phyloP scores from a whole-genome alignment of 2,888 invertebrate species.

The Anagyrus pseudococci region DNA sequence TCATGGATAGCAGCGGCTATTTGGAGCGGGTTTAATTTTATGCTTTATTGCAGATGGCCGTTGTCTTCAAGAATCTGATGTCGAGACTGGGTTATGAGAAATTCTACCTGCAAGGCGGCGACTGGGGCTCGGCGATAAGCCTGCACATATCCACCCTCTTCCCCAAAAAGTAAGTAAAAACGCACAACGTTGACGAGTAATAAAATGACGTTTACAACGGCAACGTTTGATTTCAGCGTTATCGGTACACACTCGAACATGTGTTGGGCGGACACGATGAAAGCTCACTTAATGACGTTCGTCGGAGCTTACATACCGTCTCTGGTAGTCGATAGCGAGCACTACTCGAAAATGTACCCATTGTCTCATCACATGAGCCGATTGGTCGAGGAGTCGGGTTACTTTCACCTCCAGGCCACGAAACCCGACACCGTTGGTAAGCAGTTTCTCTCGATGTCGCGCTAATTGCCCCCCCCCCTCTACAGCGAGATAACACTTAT shows the following conservation, averaged over 20 bases:
- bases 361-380: slow-evolving; percentile 52
- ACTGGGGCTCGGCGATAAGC: slow-evolving; percentile 68
- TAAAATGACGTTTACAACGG: slow-evolving; percentile 4
- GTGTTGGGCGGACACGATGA: slow-evolving; percentile 59
- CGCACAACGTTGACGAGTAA: not conserved
- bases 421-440: slow-evolving; percentile 88
- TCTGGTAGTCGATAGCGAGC: slow-evolving; percentile 65
- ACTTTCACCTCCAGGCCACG: slow-evolving; percentile 81
- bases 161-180: slow-evolving; percentile 62
- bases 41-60: slow-evolving; percentile 52
- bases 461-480: no score
- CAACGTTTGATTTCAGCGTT: slow-evolving; percentile 61
- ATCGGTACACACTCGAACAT: slow-evolving; percentile 73
- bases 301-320: slow-evolving; percentile 68
- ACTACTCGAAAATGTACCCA: slow-evolving; percentile 65
- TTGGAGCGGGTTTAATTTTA: not conserved
- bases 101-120: slow-evolving; percentile 70
- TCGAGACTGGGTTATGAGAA: slow-evolving; percentile 63
- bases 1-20: no score
- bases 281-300: slow-evolving; percentile 53
- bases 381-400: slow-evolving; percentile 63
- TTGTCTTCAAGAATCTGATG: slow-evolving; percentile 66
- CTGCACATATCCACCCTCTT: slow-evolving; percentile 62
- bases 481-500: no score
- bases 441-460: no score